Base-by-base conservation (phyloP, 2,888 invertebrate genomes). In the Dryobota labecula region DNA sequence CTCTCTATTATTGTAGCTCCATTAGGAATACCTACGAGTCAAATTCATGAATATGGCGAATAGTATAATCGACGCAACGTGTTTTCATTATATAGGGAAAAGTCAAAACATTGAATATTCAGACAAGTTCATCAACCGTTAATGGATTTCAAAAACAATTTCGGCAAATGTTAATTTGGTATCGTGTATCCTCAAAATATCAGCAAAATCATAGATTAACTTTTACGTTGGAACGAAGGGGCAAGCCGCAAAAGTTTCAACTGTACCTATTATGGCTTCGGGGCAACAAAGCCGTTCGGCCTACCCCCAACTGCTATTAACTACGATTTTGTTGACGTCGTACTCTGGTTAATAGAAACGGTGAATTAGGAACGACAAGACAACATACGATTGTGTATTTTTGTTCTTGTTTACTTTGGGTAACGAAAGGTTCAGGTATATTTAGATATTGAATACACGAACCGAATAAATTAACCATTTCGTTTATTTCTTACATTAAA, bases 221-320 rank as follows among this genome's bases (percentile, higher is more conserved):
- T 84, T 85, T 78, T 76, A 67, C 57, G 54, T 72, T 30, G 66
- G 72, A 61, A 62, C 70, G 69, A 63, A 68, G 75, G 76, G 80
- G 62, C 70, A 76, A 65, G 62, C 80, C 82, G 78, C 80, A 84
- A 87, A 86, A 84, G 82, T 87, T 86, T 82, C 73, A 79, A 81
- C 86, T 84, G 83, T 76, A 83, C 78, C 82, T 87, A 85, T 85
- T 81, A 85, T 67, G 70, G 73, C 83, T 81, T 78, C 76, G 60
- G 82, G 87, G 80, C 62, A 82, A 85, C 83, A 82, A 88, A 85
- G 82, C 82, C 70, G 71, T 64, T 62, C 71, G 79, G 77, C 69
- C 78, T 79, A 84, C 76, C 83, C 80, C 66, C 70, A 72, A 51
- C 64, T 78, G 68, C 70, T 85, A 84, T 88, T 86, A 85, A 82